These are phyloP conservation scores for Xerus inauris DNA, from an alignment of 2,113 vertebrate genomes.

Conservation along the genomic window DNA sequence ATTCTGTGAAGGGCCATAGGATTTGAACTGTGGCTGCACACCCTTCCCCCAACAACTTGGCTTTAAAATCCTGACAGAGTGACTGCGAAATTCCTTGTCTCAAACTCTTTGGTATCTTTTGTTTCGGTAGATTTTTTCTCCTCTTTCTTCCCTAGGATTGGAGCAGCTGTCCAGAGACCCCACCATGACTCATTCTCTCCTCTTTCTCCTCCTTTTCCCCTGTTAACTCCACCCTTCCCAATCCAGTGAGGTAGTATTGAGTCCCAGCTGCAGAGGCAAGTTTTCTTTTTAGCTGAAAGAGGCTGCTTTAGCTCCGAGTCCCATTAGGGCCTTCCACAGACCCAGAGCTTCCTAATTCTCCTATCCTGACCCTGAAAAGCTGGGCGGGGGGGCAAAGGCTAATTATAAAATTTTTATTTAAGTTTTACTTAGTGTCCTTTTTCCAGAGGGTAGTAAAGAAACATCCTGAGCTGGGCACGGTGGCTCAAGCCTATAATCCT, in stretches of 20 bases:
- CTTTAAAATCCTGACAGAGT: constrained; percentile 18
- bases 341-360: not conserved
- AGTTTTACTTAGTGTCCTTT: constrained; percentile 29
- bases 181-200: constrained; percentile 66
- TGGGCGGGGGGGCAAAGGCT: not conserved
- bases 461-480: too few relatives aligned
- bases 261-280: not conserved
- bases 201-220: constrained; percentile 21
- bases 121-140: not conserved
- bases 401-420: constrained; percentile 27
- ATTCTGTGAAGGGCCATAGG: not conserved
- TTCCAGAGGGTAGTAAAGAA: constrained; percentile 21
- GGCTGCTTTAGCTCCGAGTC: not conserved
- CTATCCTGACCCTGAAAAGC: not conserved
- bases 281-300: constrained; percentile 41
- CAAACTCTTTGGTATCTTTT: constrained; percentile 14
- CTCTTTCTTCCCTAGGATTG: not conserved
- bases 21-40: not conserved
- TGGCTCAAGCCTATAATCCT: too few relatives aligned
- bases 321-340: not conserved
- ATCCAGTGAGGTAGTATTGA: not conserved
- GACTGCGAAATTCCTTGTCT: constrained; percentile 14
- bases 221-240: constrained; percentile 33
- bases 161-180: constrained; percentile 28
- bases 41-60: not conserved